These are phyloP conservation scores for Tetramorium bicarinatum DNA, from an alignment of 2,888 invertebrate species.

Conservation along the genomic window DNA sequence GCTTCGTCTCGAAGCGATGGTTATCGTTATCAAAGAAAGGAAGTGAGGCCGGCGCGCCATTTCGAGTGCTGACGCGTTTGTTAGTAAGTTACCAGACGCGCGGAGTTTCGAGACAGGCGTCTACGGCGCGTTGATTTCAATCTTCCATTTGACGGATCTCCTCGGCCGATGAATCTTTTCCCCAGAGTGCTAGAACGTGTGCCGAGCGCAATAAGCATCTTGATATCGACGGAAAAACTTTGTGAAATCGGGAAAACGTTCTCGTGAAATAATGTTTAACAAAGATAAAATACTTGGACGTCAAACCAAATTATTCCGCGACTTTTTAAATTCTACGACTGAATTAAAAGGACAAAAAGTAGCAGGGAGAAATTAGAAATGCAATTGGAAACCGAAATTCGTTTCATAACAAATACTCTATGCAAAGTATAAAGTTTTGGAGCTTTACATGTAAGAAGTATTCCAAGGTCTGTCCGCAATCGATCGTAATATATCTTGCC, in stretches of 20 bases:
- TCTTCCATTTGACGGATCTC: slow-evolving; percentile 63
- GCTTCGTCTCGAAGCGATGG: slow-evolving; percentile 68
- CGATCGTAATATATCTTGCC: slow-evolving; percentile 65
- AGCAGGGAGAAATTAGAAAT: not conserved
- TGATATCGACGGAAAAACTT: not conserved
- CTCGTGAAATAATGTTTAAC: not conserved
- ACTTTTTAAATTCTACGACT: not conserved
- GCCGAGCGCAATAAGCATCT: not conserved
- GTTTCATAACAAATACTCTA: not conserved
- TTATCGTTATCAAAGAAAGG: slow-evolving; percentile 66
- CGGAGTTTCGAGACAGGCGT: slow-evolving; percentile 63
- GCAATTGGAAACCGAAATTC: not conserved
- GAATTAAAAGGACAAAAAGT: not conserved
- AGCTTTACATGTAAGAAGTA: not conserved
- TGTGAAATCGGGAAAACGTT: not conserved
- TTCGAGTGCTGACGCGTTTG: slow-evolving; percentile 61
- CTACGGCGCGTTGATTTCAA: slow-evolving; percentile 63
- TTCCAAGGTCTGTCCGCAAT: slow-evolving; percentile 52
- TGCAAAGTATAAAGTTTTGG: slow-evolving; percentile 4
- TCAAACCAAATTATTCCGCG: not conserved
- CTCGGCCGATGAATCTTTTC: slow-evolving; percentile 4
- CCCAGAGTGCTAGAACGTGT: not conserved
- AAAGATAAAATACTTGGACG: too few relatives aligned
- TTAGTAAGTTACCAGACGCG: slow-evolving; percentile 68
- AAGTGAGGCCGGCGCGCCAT: slow-evolving; percentile 51